These are phyloP conservation scores for Boleophthalmus pectinirostris DNA, from an alignment of 2,113 vertebrate genomes.

Conservation along the genomic window DNA sequence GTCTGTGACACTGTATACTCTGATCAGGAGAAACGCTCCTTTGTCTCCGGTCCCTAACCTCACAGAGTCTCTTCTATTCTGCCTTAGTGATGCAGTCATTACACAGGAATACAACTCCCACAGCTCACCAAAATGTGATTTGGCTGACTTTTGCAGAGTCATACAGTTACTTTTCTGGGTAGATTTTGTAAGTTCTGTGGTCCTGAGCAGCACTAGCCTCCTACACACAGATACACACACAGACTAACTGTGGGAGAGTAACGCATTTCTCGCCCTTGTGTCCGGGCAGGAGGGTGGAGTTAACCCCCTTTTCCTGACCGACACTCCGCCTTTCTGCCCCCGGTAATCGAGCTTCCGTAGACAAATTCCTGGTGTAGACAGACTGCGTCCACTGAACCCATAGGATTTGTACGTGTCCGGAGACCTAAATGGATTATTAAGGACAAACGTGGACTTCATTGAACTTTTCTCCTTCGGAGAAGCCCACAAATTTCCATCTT, in stretches of 20 bases:
- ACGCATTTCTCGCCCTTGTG: not conserved
- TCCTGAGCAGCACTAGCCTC: not conserved
- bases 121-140: not conserved
- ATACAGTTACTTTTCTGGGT: not conserved
- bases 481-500: conserved; percentile 14
- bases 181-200: not conserved
- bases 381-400: not conserved
- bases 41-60: not conserved
- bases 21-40: not conserved
- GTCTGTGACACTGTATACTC: conserved; percentile 1
- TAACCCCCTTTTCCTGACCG: conserved; percentile 30
- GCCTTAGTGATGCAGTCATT: not conserved
- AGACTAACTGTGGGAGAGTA: not conserved
- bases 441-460: conserved; percentile 1
- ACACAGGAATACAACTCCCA: not conserved
- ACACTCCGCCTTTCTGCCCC: conserved; percentile 64
- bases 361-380: conserved; percentile 37
- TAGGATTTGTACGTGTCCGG: not conserved
- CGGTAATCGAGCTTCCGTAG: conserved; percentile 57
- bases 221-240: not conserved
- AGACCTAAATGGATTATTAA: not conserved
- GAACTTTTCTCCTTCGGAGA: not conserved
- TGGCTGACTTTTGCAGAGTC: not conserved
- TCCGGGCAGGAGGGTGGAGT: conserved; percentile 54
- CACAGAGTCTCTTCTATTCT: not conserved